Conservation (phyloP, 2,113 vertebrate species). For the Trichomycterus rosablanca region DNA sequence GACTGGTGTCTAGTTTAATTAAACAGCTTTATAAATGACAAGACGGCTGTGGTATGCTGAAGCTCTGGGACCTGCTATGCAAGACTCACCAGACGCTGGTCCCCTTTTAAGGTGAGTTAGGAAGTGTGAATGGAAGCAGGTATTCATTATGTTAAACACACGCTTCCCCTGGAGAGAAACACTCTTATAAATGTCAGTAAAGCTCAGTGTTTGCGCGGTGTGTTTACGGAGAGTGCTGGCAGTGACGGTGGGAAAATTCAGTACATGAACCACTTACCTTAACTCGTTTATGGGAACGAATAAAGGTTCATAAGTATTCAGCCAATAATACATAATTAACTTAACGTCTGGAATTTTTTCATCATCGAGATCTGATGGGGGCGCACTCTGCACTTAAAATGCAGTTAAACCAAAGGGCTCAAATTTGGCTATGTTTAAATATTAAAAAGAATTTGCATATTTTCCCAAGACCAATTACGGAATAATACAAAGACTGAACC, state of each 20-base stretch:
- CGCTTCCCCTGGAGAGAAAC: constrained; percentile 24
- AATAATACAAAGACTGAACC: too few species aligned
- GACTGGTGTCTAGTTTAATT: constrained; percentile 33
- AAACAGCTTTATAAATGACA: constrained; percentile 39
- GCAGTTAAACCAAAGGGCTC: too few species aligned
- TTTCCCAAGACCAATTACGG: too few species aligned
- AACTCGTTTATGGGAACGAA: constrained; percentile 30
- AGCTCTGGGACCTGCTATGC: constrained; percentile 3
- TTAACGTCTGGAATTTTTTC: too few species aligned
- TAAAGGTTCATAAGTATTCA: too few species aligned
- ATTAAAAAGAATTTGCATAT: too few species aligned
- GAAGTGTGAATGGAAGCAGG: constrained; percentile 44
- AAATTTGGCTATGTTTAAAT: too few species aligned
- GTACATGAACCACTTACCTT: constrained; percentile 23
- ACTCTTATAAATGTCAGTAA: constrained; percentile 32
- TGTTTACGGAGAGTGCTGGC: constrained; percentile 34
- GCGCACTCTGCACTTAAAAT: too few species aligned
- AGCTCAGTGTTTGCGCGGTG: not conserved
- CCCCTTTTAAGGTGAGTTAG: constrained; percentile 48
- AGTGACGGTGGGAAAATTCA: constrained; percentile 14
- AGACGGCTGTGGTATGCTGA: constrained; percentile 15
- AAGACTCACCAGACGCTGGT: constrained; percentile 18
- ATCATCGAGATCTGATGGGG: too few species aligned
- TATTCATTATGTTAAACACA: constrained; percentile 47
- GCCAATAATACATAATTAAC: too few species aligned